Percentiles rank a stretch among this genome's conserved stretches.
phyloP scores from a whole-genome alignment of 2,113 vertebrate genomes.

The Raja brachyura region DNA sequence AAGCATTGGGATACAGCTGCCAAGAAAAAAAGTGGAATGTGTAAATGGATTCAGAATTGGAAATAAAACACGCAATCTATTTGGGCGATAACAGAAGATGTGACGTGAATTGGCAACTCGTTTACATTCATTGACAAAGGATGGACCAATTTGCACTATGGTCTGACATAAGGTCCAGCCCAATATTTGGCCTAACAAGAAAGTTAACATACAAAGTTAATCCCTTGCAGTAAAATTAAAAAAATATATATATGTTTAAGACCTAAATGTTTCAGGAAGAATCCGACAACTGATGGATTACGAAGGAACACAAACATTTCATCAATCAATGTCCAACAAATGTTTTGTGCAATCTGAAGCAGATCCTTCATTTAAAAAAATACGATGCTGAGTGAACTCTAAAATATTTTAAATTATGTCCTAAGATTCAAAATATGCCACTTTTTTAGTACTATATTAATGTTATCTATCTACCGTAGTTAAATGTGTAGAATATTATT shows the following conservation, averaged over 20 bases:
- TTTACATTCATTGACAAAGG: not conserved
- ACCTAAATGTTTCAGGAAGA: not conserved
- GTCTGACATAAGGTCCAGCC: not conserved
- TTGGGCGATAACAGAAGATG: not conserved
- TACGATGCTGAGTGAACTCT: not conserved
- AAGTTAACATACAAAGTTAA: not conserved
- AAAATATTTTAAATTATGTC: not conserved
- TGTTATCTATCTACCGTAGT: not conserved
- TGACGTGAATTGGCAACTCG: not conserved
- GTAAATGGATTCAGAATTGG: not conserved
- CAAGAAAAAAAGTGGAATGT: not conserved
- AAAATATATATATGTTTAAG: too few species aligned
- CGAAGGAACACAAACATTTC: not conserved
- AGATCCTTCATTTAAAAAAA: not conserved
- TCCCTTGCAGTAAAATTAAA: not conserved
- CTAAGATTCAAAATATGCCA: not conserved
- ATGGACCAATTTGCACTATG: not conserved
- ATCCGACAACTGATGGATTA: not conserved
- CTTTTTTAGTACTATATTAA: not conserved
- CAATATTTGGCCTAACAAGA: not conserved
- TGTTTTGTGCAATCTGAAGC: too few species aligned
- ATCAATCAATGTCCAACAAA: too few species aligned
- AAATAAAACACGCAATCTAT: not conserved
- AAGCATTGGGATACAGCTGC: not conserved
- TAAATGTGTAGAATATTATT: not conserved